Base-by-base conservation (phyloP, 2,113 vertebrate species). In the Sterrhoptilus dennistouni region DNA sequence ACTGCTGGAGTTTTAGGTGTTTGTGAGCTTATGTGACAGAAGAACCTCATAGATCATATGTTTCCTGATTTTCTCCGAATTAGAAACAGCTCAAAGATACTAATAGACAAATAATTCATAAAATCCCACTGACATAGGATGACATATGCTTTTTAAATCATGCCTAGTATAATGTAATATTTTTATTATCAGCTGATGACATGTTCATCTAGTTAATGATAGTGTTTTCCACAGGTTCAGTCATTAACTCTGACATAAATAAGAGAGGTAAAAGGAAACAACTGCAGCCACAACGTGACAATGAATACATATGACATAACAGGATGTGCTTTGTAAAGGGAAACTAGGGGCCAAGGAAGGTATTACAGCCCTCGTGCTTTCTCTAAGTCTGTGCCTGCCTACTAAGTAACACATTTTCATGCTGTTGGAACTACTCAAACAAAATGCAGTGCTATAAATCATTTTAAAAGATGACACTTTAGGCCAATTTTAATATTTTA, bases 281-380 rank as follows among this genome's bases (percentile, higher is more conserved):
- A 42, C 8, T 5, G 25, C 18, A 57, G 56, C 28, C 56, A 78
- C 54, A 76, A 24, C 0, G 1, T 85, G 66, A 60, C 57, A 44
- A 33, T 10, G 27, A 45, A 19, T 20, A 25, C 0, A 1, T 14
- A 0, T 16, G 50, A 70, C 9, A 0, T 11, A 54, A 52, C 28
- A 77, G 31, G 36, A 17, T 2, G 6, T 11, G 25, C 42, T 47
- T 22, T 0, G 0, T 14, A 9, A 31, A 50, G 18, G 18, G 9
- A 54, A 54, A 44, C 24, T 1, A 28, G 14, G 20, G 52, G 60
- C 4, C 28, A 33, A 6, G 52, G 25, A 31, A 50, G 44, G 21
- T 27, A 19, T 38, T 29, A 2, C 19, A 35, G 47, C n/a, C 18
- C 20, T 74, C 36, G 4, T 23, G 36, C 18, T 25, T 60, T 50